Base-by-base conservation (phyloP, 1,140 invertebrate genomes). In the Drosophila melanica region DNA sequence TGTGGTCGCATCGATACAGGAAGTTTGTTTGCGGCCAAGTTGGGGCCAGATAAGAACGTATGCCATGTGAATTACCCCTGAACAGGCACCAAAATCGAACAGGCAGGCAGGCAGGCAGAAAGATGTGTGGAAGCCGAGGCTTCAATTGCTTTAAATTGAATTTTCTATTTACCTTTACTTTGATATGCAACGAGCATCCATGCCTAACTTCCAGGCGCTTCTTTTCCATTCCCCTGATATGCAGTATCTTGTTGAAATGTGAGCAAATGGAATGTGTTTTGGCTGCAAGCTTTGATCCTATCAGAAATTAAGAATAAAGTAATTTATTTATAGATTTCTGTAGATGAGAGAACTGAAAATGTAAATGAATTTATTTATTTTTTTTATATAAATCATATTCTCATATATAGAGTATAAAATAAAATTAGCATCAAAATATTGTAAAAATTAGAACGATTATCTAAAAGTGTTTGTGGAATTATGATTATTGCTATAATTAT, bases 21-120 rank as follows among this genome's bases (percentile, higher is more conserved):
- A 87, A 87, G 82, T 89, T 87, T 87, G 84, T 87, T 87, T 89
- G 82, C 62, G 82, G 82, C 79, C 79, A 79, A 75, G 70, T 76
- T 82, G 82, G 55, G 60, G 27, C 35, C 16, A 44, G 48, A 59
- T 76, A 54, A 63, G 67, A 86, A 44, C 84, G 79, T 87, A 87
- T 86, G 81, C 74, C 51, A 81, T 48, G 42, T 65, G 80, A 48
- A 84, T 77, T 76, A 71, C 71, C 75, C 73, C 62, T 66, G 74
- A 63, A 66, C 66, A 48, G 74, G 65, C 65, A 53, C 18, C 44
- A 35, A 51, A 58, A 45, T 59, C 37, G 44, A 54, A 62, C 63
- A 69, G 59, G 44, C 50, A 50, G 30, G 23, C 30, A 47, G 42
- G 18, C 55, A 45, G 50, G 37, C 4, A 16, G 18, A 9, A 30